These are phyloP conservation scores for Athalia circularis DNA, from an alignment of 2,888 invertebrate genomes.

Conservation along the genomic window DNA sequence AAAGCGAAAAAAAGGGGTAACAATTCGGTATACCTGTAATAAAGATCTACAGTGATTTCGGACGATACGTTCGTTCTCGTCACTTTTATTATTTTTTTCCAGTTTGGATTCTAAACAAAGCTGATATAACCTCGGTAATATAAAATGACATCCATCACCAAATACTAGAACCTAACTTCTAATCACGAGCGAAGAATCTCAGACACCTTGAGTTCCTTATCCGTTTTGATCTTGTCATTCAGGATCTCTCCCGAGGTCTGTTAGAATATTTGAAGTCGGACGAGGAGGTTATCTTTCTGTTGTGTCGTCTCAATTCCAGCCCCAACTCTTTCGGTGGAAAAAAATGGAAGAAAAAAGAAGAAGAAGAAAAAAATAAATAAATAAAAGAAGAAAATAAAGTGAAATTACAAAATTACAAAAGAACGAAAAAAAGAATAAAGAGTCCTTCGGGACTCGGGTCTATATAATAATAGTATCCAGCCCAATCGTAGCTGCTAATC, in stretches of 20 bases:
- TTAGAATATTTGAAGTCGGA: too few species aligned
- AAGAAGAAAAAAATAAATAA: constrained; percentile 44
- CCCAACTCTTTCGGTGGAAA: constrained; percentile 41
- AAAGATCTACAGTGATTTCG: background rate
- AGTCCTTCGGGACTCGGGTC: too few species aligned
- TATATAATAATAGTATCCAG: too few species aligned
- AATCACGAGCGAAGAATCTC: constrained; percentile 51
- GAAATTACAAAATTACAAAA: constrained; percentile 19
- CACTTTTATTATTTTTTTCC: too few species aligned
- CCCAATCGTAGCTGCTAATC: constrained; percentile 27
- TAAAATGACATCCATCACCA: constrained; percentile 61
- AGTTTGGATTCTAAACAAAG: too few species aligned
- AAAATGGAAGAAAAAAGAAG: too few species aligned
- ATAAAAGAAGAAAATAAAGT: constrained; percentile 12
- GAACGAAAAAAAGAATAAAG: too few species aligned
- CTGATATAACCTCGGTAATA: constrained; percentile 44
- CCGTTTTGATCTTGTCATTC: constrained; percentile 21
- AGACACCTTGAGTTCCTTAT: constrained; percentile 56
- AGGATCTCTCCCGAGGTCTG: constrained; percentile 58
- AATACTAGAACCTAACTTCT: constrained; percentile 41
- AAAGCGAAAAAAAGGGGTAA: too few species aligned
- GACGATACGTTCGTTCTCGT: too few species aligned
- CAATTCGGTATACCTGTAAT: background rate
- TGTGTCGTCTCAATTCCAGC: constrained; percentile 52
- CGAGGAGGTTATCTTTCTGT: constrained; percentile 46